phyloP scores from a whole-genome alignment of 2,113 vertebrate species.

The Gobiocypris rarus region DNA sequence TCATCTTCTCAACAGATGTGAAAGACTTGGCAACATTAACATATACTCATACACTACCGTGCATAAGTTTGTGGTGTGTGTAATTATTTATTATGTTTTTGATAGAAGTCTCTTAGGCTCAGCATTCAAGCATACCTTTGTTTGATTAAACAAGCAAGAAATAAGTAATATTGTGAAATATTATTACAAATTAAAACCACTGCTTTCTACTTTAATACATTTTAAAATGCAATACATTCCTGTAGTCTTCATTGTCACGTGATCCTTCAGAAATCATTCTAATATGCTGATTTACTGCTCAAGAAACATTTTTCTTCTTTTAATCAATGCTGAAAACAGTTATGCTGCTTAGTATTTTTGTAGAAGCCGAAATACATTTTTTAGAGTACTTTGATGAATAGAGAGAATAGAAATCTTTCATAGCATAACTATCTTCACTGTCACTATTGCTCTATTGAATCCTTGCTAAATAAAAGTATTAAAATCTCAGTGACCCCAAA shows the following conservation, averaged over 20 bases:
- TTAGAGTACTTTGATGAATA: neutral
- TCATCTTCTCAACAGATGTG: slow-evolving; percentile 16
- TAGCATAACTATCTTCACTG: neutral
- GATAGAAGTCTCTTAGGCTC: neutral
- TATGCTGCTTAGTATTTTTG: too few relatives aligned
- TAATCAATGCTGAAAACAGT: too few relatives aligned
- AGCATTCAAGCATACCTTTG: neutral
- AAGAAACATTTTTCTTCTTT: too few relatives aligned
- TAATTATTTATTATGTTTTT: neutral
- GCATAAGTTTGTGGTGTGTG: neutral
- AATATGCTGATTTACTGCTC: too few relatives aligned
- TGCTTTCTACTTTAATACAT: neutral
- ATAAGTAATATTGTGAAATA: neutral
- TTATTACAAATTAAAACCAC: neutral
- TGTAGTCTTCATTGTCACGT: too few relatives aligned
- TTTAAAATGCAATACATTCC: neutral
- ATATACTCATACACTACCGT: neutral
- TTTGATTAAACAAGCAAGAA: neutral
- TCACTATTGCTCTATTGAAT: neutral
- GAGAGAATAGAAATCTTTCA: neutral
- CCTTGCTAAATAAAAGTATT: neutral
- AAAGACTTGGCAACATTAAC: neutral
- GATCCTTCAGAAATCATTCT: too few relatives aligned
- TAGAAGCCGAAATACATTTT: too few relatives aligned
- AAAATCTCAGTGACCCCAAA: neutral